Evolutionary conservation across 2,797 vertebrate species (phyloP), one percentile per base, ranked within the genome.

Genomic region (Podarcis siculus): DNA sequence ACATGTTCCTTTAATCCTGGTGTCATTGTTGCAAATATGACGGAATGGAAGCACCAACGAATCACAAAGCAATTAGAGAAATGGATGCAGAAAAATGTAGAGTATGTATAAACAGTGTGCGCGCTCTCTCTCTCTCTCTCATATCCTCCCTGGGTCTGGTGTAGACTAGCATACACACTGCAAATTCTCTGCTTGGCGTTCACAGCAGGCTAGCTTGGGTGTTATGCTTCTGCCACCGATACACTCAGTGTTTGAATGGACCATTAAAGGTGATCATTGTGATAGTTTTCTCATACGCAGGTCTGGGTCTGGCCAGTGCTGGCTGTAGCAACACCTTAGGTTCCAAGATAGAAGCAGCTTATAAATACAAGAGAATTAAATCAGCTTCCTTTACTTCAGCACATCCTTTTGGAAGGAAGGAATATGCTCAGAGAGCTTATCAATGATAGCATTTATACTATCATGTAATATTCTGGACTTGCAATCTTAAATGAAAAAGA

Each of bases 1-100:
- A 98, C 99, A 86, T 99, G 99, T 93, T 98, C 98, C 17, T 99
- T 99, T 95, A 99, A 99, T 95, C 99, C 99, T 0, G 99, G 98
- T 0, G 98, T 99, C 92, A 98, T 99, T 92, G 98, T 99, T 19
- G 98, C 98, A 39, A 98, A 99, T 86, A 93, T 99, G 78, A 96
- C 92, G 0, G 98, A 98, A 93, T 99, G 99, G 99, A 98, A 97
- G 94, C 98, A 96, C 61, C 99, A 99, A 81, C 98, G 97, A 69
- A 98, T 99, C 94, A 99, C 99, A 86, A 98, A 98, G 85, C 98
- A 99, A 89, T 93, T 99, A 95, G 99, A 99, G 96, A 98, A 97
- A 85, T 99, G 98, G 98, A 99, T 99, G 99, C 97, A 98, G 89
- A 97, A 97, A 95, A 99, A 99, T 37, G 97, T 98, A 83, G 98